Evolutionary conservation across 2,113 vertebrate genomes (phyloP).

Genomic region (Hypocryptadius cinnamomeus): DNA sequence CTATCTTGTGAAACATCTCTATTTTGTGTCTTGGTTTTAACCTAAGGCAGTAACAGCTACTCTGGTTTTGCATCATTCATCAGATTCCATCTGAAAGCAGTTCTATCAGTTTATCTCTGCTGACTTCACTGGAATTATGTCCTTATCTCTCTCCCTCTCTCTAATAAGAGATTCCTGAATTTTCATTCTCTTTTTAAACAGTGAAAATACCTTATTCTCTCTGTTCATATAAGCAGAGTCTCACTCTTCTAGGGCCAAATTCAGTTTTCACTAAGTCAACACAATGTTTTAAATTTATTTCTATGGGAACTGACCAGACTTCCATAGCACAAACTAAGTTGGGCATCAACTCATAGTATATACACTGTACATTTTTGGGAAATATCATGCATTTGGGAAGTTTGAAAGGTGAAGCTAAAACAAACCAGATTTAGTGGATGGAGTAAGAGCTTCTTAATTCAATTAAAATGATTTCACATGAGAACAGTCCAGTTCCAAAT

Average conservation of each 20-base stretch:
- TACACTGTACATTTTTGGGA: not conserved
- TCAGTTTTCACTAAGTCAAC: not conserved
- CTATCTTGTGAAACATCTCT: not conserved
- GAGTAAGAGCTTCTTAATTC: not conserved
- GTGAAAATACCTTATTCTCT: not conserved
- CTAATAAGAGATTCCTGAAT: not conserved
- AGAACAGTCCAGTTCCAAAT: not conserved
- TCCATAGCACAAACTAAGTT: not conserved
- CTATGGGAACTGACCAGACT: not conserved
- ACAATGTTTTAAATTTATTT: not conserved
- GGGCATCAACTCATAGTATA: not conserved
- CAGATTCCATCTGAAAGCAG: not conserved
- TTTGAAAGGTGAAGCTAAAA: not conserved
- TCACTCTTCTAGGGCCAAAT: not conserved
- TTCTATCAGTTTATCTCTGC: not conserved
- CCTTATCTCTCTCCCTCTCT: not conserved
- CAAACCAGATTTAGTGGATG: not conserved
- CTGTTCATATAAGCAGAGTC: not conserved
- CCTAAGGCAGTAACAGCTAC: slow-evolving; percentile 2
- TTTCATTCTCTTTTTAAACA: not conserved
- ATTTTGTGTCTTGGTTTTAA: not conserved
- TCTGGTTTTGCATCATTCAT: not conserved
- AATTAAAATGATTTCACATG: not conserved
- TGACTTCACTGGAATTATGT: not conserved
- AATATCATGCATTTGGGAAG: not conserved